Base-by-base conservation (phyloP, 1,140 invertebrate species). In the Yoshiicerus persimilis region DNA sequence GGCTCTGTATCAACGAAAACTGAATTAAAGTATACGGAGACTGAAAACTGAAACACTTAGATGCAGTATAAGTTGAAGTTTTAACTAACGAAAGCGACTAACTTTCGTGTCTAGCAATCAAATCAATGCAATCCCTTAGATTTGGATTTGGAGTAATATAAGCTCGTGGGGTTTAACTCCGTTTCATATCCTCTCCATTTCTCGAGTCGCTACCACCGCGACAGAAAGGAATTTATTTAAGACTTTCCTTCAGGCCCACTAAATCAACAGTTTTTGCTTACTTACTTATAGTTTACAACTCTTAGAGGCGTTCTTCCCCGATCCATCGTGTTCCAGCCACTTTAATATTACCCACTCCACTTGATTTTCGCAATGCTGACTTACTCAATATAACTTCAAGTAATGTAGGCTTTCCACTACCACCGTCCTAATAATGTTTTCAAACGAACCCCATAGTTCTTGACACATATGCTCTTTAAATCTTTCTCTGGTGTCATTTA, bases 201-300 rank as follows among this genome's bases (percentile, higher is more conserved):
- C 10, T 41, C 39, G 2, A 9, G 39, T 10, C 39, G 16, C 20
- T 36, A 2, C 47, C 5, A 38, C 32, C n/a, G 75, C 34, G 75
- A 36, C 75, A 80, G 75, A 36, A 80, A 80, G 30, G 75, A 80
- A 80, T 80, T 80, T 80, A 34, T 38, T 80, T 80, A n/a, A 36
- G 20, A 36, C 75, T 34, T 80, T 80, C 20, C 75, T 34, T 38
- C 32, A 80, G 32, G 32, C 75, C 20, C 27, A 70, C 64, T 80
- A 80, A 80, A 80, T 80, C 75, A 80, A 80, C 75, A 80, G 75
- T 80, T 80, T 80, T 80, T 36, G 30, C 20, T 80, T 80, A 23
- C 32, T 34, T 36, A 13, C 25, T 70, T 70, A 70, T 30, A 30
- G 30, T 70, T 27, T 70, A 70, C 66, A 30, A 70, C 25, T 66